Base-by-base conservation (phyloP, 2,113 vertebrate genomes). In the Bettongia penicillata region DNA sequence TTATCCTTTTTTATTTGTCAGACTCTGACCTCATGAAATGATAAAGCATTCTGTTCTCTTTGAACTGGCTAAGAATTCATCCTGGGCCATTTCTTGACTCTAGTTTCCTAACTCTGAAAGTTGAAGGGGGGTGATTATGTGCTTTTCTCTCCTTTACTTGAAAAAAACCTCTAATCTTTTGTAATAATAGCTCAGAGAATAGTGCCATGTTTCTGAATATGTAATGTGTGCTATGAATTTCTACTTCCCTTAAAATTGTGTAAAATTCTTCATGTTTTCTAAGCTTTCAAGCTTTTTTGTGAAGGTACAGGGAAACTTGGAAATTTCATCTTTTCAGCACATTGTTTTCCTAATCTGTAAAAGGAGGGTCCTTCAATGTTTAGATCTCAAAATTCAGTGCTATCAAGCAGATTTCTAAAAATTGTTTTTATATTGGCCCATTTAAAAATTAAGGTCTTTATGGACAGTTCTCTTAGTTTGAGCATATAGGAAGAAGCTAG, bases 41-140 rank as follows among this genome's bases (percentile, higher is more conserved):
- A 96, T 97, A 96, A 96, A 95, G 55, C 96, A 96, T 97, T 97
- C 91, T 98, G 97, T 97, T 97, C 96, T 97, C 97, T 96, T 97
- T 96, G 97, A 96, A 96, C 93, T 97, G 95, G 96, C 96, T 92
- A 96, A 92, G 5, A 84, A 23, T 22, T 96, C 97, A 97, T 95
- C 97, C 95, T 94, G 96, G 96, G 97, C 97, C 97, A 97, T 84
- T 96, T 96, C 91, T 96, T 94, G 97, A 90, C 96, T 96, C 97
- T 95, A 93, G 96, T 97, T 97, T 97, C 96, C 97, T 97, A 14
- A 91, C 96, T 97, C 89, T 91, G 52, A 95, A 98, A 96, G 96
- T 51, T 90, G 90, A 91, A 91, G 95, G 77, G 43, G 90, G 48
- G 94, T 95, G 93, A 89, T 95, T 89, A 3, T 77, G 9, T 93